These are phyloP conservation scores for Neoscelio sp. DNA, from an alignment of 2,888 invertebrate genomes.

Conservation along the genomic window DNA sequence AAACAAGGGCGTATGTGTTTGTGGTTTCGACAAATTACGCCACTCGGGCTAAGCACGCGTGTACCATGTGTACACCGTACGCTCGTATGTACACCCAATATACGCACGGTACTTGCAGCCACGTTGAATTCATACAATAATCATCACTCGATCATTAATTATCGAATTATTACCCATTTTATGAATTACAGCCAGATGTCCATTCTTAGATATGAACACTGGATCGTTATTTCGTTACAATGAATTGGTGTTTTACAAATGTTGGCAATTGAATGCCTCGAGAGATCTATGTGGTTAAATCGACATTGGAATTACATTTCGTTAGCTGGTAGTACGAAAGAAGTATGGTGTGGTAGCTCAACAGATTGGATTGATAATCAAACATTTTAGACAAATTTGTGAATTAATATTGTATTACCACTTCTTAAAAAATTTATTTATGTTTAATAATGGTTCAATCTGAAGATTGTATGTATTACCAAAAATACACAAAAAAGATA, in stretches of 20 bases:
- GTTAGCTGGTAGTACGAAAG: too few relatives aligned
- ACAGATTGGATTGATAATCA: too few relatives aligned
- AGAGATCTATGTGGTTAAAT: too few relatives aligned
- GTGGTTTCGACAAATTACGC: conserved; percentile 64
- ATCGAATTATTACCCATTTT: conserved; percentile 51
- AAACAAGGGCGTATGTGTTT: conserved; percentile 58
- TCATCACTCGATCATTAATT: conserved; percentile 56
- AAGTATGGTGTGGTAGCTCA: too few relatives aligned
- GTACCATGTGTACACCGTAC: conserved; percentile 53
- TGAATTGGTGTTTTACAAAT: conserved; percentile 35
- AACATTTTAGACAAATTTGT: too few relatives aligned
- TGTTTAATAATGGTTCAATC: too few relatives aligned
- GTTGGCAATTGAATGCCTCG: conserved; percentile 5
- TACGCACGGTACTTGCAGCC: conserved; percentile 21
- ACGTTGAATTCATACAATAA: conserved; percentile 54
- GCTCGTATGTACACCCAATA: conserved; percentile 41
- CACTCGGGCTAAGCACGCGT: conserved; percentile 62
- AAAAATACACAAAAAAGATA: too few relatives aligned
- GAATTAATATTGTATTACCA: too few relatives aligned
- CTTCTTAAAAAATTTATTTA: too few relatives aligned
- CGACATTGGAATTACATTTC: too few relatives aligned
- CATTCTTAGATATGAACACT: conserved; percentile 48
- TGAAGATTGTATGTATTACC: too few relatives aligned
- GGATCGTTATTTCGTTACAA: conserved; percentile 24
- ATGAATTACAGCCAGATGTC: conserved; percentile 42